Base-by-base conservation (phyloP, 2,888 invertebrate species). In the Fissipunctia ypsillon region DNA sequence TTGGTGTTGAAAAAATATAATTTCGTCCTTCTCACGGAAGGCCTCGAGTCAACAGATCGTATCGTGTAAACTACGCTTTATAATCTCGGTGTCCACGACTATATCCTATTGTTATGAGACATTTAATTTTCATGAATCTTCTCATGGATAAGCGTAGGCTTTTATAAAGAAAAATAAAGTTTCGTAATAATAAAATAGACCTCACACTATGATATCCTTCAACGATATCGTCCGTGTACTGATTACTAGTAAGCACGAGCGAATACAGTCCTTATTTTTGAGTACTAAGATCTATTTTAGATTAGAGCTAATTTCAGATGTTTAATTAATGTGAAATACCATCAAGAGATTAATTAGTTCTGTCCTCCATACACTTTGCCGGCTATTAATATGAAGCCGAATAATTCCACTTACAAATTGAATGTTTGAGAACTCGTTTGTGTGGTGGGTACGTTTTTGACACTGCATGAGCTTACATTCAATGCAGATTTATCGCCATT, bases 301-400 rank as follows among this genome's bases (percentile, higher is more conserved):
- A 69, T 80, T 56, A 65, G n/a, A 65, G 38, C 69, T 38, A 38
- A 64, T 78, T 76, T 56, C 85, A 84, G 82, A 88, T 88, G 78
- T 89, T 92, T 94, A 94, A 95, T 95, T 94, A 93, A 93, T 93
- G 92, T 91, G 89, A 91, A 91, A 91, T 91, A 91, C 91, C 91
- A 92, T 91, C 90, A 88, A 87, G 91, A 94, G 95, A 95, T 95
- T 95, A 95, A 95, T 95, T 95, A 94, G 93, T 91, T 92, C 90
- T 94, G 94, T 94, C 94, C 91, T 89, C 90, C 88, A 90, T 93
- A 93, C 94, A 93, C 91, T 93, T 94, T 93, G 92, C 90, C 87
- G 90, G 91, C 92, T 91, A 95, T 95, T 94, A 94, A 95, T 95
- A 93, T 93, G 91, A 90, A 90, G 91, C 90, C 89, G 88, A 91